phyloP scores from a whole-genome alignment of 2,113 vertebrate genomes.

The Calypte anna region DNA sequence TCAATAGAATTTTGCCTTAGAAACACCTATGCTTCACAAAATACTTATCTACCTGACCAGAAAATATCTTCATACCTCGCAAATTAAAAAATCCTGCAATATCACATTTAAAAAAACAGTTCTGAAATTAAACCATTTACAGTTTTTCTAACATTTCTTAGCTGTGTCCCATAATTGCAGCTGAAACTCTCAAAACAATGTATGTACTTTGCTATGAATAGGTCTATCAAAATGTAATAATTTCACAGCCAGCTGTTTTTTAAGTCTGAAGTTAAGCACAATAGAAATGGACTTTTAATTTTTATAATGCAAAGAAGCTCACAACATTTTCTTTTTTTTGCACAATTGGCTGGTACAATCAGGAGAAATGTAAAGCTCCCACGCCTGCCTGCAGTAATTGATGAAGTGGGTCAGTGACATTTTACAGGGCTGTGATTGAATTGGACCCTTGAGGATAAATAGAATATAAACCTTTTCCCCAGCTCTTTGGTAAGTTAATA shows the following conservation, averaged over 20 bases:
- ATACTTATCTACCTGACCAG: not conserved
- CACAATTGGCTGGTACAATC: not conserved
- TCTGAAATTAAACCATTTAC: not conserved
- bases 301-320: not conserved
- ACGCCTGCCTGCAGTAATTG: constrained; percentile 54
- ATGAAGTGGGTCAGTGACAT: constrained; percentile 74
- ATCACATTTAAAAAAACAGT: not conserved
- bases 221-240: not conserved
- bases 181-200: not conserved
- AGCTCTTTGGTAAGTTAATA: constrained; percentile 61
- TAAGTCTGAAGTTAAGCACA: not conserved
- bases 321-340: not conserved
- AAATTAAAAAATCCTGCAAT: not conserved
- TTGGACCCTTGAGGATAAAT: constrained; percentile 61
- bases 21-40: not conserved
- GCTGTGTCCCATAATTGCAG: not conserved
- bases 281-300: not conserved
- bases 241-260: not conserved
- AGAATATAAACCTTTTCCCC: constrained; percentile 51
- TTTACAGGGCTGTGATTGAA: constrained; percentile 57
- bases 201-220: not conserved
- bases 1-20: not conserved
- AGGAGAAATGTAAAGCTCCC: constrained; percentile 17
- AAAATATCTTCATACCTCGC: not conserved
- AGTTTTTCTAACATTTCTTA: not conserved